A percentile compares a stretch with the other conserved stretches of the same genome.
These are phyloP conservation scores for Xestia ashworthii DNA, from an alignment of 2,888 invertebrate species.

Conservation along the genomic window DNA sequence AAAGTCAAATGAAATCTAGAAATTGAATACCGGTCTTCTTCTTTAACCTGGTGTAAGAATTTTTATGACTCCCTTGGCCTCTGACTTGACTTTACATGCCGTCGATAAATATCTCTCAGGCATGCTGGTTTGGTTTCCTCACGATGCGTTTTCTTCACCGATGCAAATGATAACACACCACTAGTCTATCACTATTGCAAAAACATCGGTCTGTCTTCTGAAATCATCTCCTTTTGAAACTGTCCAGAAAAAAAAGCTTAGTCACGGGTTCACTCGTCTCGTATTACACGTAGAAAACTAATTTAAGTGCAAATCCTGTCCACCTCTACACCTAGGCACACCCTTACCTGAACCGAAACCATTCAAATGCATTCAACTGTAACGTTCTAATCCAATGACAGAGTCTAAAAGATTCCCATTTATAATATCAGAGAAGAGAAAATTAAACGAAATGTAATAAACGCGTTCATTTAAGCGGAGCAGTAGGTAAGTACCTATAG, in stretches of 20 bases:
- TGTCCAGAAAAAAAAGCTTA: neutral
- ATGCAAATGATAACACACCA: neutral
- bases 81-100: neutral
- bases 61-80: neutral
- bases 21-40: neutral
- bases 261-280: neutral
- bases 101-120: neutral
- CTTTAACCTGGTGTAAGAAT: no score
- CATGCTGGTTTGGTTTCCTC: neutral
- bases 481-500: conserved; percentile 10
- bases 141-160: neutral
- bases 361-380: conserved; percentile 32
- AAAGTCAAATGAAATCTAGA: neutral
- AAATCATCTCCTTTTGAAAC: no score
- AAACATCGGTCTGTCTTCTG: neutral
- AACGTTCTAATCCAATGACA: conserved; percentile 10
- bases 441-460: conserved; percentile 41
- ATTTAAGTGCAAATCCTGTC: conserved; percentile 16
- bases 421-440: conserved; percentile 24
- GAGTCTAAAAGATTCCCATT: conserved; percentile 11
- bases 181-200: neutral
- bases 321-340: neutral
- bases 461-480: conserved; percentile 23
- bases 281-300: conserved; percentile 19
- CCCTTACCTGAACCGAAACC: neutral